Evolutionary conservation across 2,888 invertebrate species (phyloP).

Genomic region (Lymantria dispar): DNA sequence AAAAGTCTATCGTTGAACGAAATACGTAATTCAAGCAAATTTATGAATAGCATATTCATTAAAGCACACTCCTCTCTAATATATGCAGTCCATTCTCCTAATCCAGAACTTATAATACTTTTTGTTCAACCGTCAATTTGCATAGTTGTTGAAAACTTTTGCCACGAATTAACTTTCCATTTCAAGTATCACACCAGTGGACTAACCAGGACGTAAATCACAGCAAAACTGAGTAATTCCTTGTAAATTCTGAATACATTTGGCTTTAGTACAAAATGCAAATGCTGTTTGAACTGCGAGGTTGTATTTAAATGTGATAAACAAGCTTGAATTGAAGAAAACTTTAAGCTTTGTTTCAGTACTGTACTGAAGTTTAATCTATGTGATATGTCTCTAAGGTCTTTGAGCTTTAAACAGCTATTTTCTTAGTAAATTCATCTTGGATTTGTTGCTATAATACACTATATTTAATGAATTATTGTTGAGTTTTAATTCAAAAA

Average conservation of each 20-base stretch:
- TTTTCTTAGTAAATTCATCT: no score
- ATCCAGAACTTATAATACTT: slow-evolving; percentile 21
- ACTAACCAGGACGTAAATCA: slow-evolving; percentile 21
- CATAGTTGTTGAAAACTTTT: slow-evolving; percentile 26
- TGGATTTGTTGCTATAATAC: no score
- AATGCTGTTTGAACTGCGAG: slow-evolving; percentile 23
- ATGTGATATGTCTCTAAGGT: not conserved
- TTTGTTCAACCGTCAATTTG: slow-evolving; percentile 19
- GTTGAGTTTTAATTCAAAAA: no score
- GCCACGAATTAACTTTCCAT: slow-evolving; percentile 23
- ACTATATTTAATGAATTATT: no score
- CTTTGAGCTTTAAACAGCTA: no score
- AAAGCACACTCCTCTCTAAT: not conserved
- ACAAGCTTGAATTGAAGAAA: slow-evolving; percentile 18
- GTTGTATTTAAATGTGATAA: slow-evolving; percentile 57
- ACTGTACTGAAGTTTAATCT: slow-evolving; percentile 1
- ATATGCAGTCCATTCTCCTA: slow-evolving; percentile 5
- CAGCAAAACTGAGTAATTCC: slow-evolving; percentile 27
- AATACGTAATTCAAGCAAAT: not conserved
- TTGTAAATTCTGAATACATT: slow-evolving; percentile 30
- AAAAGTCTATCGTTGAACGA: not conserved
- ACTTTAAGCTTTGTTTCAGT: slow-evolving; percentile 17
- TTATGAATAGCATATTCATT: not conserved
- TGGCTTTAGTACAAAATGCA: slow-evolving; percentile 25
- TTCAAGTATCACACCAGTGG: slow-evolving; percentile 17